phyloP scores from a whole-genome alignment of 2,888 invertebrate species.

The Alsophila aescularia region DNA sequence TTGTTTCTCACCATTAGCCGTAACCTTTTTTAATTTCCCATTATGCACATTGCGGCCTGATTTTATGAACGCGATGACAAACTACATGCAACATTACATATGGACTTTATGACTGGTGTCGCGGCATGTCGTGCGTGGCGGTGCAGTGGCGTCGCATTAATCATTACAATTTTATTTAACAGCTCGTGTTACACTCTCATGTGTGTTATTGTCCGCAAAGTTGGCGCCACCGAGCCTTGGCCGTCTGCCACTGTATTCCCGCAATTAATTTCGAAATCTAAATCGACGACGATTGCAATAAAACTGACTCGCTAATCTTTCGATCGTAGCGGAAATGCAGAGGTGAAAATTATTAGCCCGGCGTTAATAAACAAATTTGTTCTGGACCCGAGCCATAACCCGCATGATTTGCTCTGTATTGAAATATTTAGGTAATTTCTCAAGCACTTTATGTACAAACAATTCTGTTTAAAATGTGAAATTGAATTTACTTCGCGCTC shows the following conservation, averaged over 20 bases:
- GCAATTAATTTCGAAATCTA: conserved; percentile 66
- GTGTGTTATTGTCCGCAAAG: conserved; percentile 70
- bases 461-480: conserved; percentile 15
- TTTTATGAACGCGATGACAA: conserved; percentile 46
- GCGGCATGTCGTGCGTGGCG: conserved; percentile 41
- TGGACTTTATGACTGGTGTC: conserved; percentile 49
- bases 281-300: conserved; percentile 54
- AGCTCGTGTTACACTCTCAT: conserved; percentile 67
- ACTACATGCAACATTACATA: conserved; percentile 30
- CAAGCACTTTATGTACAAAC: conserved; percentile 35
- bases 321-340: conserved; percentile 47
- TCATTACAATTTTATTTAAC: conserved; percentile 70
- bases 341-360: conserved; percentile 46
- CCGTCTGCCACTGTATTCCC: conserved; percentile 67
- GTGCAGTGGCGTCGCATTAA: conserved; percentile 60
- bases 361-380: conserved; percentile 45
- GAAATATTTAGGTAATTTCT: conserved; percentile 51
- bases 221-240: conserved; percentile 75
- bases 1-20: conserved; percentile 44
- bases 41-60: conserved; percentile 36
- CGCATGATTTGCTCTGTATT: conserved; percentile 39
- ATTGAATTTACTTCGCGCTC: conserved; percentile 38
- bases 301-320: conserved; percentile 49
- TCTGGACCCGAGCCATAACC: conserved; percentile 59
- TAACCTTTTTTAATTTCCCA: conserved; percentile 29